phyloP scores from a whole-genome alignment of 1,140 invertebrate species.

The Kradibia gibbosae region DNA sequence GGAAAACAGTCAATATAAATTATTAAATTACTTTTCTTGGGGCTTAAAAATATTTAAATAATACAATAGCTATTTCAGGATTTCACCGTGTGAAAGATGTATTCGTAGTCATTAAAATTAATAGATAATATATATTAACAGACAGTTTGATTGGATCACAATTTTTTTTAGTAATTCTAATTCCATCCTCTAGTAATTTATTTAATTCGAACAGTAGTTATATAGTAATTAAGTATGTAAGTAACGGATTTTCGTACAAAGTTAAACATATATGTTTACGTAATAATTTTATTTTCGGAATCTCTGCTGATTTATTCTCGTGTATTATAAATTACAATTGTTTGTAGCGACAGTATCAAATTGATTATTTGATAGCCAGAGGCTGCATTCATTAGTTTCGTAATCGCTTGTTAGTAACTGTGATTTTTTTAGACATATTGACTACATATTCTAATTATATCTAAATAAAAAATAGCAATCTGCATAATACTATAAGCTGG shows the following conservation, averaged over 20 bases:
- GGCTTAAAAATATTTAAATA: background rate
- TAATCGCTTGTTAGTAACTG: slow-evolving; percentile 7
- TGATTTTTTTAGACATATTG: background rate
- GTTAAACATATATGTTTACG: background rate
- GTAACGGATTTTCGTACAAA: background rate
- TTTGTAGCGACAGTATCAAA: slow-evolving; percentile 23
- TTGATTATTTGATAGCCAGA: slow-evolving; percentile 32
- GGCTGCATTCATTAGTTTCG: slow-evolving; percentile 21
- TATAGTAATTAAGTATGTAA: background rate
- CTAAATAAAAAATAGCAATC: background rate
- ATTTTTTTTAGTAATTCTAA: too few relatives aligned
- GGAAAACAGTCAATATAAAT: background rate
- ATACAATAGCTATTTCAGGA: background rate
- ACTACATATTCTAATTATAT: background rate
- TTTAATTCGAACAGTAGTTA: background rate
- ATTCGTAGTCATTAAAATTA: background rate
- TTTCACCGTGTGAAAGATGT: background rate
- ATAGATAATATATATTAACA: too few relatives aligned
- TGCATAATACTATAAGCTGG: too few relatives aligned
- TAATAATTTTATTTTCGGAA: slow-evolving; percentile 15
- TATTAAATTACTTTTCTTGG: background rate
- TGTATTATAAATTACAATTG: slow-evolving; percentile 24
- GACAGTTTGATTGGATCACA: too few relatives aligned
- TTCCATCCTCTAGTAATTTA: background rate
- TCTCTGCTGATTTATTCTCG: background rate